A percentile compares a stretch with the other conserved stretches of the same genome.
These are phyloP conservation scores for Drosophila mauritiana DNA, from an alignment of 1,140 invertebrate species.

Conservation along the genomic window DNA sequence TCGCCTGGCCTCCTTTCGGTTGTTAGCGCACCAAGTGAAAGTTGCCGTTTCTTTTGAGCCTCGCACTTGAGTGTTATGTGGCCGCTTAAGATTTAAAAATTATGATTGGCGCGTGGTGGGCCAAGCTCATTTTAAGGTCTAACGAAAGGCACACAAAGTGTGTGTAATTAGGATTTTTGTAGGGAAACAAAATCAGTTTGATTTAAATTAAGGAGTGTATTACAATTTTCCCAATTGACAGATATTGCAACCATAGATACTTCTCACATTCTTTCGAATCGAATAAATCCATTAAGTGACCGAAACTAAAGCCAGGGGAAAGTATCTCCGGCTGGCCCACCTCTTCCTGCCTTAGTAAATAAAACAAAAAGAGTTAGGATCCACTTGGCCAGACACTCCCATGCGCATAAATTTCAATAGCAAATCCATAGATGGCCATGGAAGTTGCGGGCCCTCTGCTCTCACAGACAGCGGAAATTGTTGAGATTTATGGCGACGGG, in stretches of 20 bases:
- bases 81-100: constrained; percentile 62
- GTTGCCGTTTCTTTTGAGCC: constrained; percentile 45
- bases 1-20: constrained; percentile 40
- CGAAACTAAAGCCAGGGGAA: constrained; percentile 28
- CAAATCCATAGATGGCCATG: constrained; percentile 52
- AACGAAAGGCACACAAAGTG: constrained; percentile 23
- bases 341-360: constrained; percentile 51
- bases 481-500: constrained; percentile 74
- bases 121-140: constrained; percentile 3
- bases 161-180: constrained; percentile 17
- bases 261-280: constrained; percentile 16
- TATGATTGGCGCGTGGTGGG: constrained; percentile 58
- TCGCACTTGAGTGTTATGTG: constrained; percentile 45
- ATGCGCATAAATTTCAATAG: constrained; percentile 70
- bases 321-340: constrained; percentile 24
- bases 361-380: constrained; percentile 64
- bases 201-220: no score
- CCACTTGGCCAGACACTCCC: constrained; percentile 35
- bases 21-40: constrained; percentile 65
- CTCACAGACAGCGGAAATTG: constrained; percentile 68
- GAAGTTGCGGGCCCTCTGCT: constrained; percentile 1
- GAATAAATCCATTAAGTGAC: constrained; percentile 22
- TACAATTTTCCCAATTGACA: not conserved
- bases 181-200: not conserved
- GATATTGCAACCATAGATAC: not conserved